Evolutionary conservation across 2,113 vertebrate genomes (phyloP).

Genomic region (Formicarius rufipectus): DNA sequence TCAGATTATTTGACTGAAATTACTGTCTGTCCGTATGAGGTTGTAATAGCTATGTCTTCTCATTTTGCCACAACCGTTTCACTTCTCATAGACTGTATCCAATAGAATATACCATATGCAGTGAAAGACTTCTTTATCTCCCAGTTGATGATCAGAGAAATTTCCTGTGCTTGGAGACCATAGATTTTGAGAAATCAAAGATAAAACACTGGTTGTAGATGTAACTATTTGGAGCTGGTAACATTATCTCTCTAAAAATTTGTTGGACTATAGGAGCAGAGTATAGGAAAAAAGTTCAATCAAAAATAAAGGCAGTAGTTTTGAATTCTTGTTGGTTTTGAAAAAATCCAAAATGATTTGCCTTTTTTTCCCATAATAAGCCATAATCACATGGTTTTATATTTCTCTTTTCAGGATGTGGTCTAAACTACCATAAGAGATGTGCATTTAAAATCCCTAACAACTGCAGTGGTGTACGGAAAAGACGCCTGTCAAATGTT

Average conservation of each 20-base stretch:
- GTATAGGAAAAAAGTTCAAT: background rate
- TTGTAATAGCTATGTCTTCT: background rate
- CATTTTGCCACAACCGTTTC: background rate
- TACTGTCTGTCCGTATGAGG: background rate
- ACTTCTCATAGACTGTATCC: background rate
- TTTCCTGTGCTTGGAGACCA: background rate
- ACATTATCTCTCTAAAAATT: background rate
- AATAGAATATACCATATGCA: background rate
- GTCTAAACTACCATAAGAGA: slow-evolving; percentile 96
- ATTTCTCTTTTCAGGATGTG: slow-evolving; percentile 84
- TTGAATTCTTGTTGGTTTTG: background rate
- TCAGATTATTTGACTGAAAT: background rate
- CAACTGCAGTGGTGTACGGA: slow-evolving; percentile 92
- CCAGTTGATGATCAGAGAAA: background rate
- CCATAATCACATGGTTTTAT: background rate
- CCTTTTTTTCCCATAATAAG: background rate
- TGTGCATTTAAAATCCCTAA: slow-evolving; percentile 99
- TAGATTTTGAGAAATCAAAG: background rate
- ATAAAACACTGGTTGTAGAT: background rate
- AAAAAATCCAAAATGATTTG: background rate
- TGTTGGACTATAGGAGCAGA: background rate
- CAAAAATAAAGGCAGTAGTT: background rate
- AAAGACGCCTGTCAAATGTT: slow-evolving; percentile 90
- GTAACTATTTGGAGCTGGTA: background rate
- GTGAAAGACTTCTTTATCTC: background rate